Conservation (phyloP, 2,113 vertebrate genomes). For the Mormoops blainvillei region DNA sequence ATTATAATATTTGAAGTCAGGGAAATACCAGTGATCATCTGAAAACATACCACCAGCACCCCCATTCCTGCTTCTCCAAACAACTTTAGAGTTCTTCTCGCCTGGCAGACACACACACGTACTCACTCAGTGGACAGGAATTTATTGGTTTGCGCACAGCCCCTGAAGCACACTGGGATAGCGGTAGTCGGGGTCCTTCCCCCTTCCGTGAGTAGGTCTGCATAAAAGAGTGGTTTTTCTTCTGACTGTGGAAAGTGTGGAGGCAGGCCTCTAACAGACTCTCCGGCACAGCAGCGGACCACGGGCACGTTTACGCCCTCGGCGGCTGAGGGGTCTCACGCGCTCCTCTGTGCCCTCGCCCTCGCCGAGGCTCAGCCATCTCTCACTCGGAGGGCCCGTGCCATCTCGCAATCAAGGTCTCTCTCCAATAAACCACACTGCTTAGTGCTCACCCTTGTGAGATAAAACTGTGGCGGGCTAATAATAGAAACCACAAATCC, state of each 20-base stretch:
- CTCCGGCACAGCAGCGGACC: not conserved
- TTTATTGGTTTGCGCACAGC: not conserved
- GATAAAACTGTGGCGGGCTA: constrained; percentile 54
- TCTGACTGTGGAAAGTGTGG: not conserved
- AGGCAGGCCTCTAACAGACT: not conserved
- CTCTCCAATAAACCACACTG: constrained; percentile 26
- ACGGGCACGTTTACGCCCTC: rapidly evolving
- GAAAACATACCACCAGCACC: not conserved
- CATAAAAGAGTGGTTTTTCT: not conserved
- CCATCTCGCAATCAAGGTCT: not conserved
- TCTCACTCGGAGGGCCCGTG: constrained; percentile 7
- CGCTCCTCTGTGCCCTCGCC: not conserved
- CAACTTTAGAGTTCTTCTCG: not conserved
- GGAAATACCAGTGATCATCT: not conserved
- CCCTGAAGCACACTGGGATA: not conserved
- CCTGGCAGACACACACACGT: not conserved
- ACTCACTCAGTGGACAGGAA: not conserved
- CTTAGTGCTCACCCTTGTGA: constrained; percentile 12
- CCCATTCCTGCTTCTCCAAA: not conserved
- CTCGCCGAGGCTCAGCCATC: not conserved
- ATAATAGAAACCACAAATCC: constrained; percentile 68
- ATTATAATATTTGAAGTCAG: not conserved
- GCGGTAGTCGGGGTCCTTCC: not conserved
- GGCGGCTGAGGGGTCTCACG: not conserved
- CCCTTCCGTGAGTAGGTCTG: not conserved